Base-by-base conservation (phyloP, 35 echinoderm and acorn worm species). In the Apostichopus japonicus region DNA sequence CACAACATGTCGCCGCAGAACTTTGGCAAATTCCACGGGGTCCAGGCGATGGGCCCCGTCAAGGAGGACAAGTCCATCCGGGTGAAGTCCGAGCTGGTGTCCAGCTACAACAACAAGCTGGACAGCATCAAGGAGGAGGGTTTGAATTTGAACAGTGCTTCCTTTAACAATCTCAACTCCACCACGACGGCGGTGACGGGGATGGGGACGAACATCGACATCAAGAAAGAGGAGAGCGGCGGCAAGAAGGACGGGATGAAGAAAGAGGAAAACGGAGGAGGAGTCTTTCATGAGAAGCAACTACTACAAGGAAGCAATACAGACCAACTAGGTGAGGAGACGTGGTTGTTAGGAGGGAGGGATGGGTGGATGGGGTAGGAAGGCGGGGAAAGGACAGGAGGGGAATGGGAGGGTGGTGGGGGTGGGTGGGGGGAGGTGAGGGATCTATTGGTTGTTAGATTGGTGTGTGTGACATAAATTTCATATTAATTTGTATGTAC, bases 71-170 rank as follows among this genome's bases (percentile, higher is more conserved):
- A 94, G 55, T 73, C 88, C 17, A 57, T 78, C 1, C 44, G 73
- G n/a, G 87, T 94, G n/a, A 94, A 94, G 58, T 82, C 90, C 63
- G 93, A 94, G 61, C 23, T 94, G 57, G 77, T 77, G 5, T 10
- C 53, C 53, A 94, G 79, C 71, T 78, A 78, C 21, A 78, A 78
- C 53, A 91, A 58, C 24, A 91, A 91, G 58, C 72, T 91, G 77
- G 90, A 91, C 4, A 91, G 72, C 58, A 79, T 91, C 19, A 91
- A 91, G 73, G 90, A 91, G 58, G 90, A 91, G 54, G 55, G 19
- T 4, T 67, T 75, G 61, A 89, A 72, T 24, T n/a, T 82, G n/a
- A 24, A 87, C 16, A 87, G 19, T 79, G 71, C 90, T 77, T 79
- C 90, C 72, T 91, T 61, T 91, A 77, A 91, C 58, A 91, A 91